Evolutionary conservation across 2,113 vertebrate species (phyloP).

Genomic region (Sceloporus tristichus): DNA sequence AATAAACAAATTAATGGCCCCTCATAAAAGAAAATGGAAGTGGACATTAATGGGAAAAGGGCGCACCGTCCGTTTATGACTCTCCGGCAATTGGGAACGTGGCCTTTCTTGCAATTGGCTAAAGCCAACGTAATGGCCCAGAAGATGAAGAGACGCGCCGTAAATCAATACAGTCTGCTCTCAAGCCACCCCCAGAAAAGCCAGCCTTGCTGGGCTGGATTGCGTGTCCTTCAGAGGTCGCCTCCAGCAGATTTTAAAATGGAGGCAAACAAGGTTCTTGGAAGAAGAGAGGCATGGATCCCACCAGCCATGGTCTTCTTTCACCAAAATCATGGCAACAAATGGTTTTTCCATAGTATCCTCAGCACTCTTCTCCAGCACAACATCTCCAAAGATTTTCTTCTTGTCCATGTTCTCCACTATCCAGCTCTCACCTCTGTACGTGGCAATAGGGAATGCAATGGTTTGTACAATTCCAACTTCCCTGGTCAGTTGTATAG

Average conservation of each 20-base stretch:
- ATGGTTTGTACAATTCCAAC: too few relatives aligned
- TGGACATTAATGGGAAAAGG: constrained; percentile 36
- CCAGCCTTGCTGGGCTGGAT: not conserved
- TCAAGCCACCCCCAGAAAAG: fast-evolving
- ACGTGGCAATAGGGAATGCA: too few relatives aligned
- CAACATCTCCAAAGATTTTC: too few relatives aligned
- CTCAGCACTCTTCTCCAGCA: too few relatives aligned
- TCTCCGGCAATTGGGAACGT: constrained; percentile 36
- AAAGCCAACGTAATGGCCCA: not conserved
- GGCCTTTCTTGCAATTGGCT: constrained; percentile 32
- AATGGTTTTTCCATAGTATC: too few relatives aligned
- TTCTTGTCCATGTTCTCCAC: too few relatives aligned
- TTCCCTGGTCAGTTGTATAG: too few relatives aligned
- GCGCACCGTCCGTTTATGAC: constrained; percentile 23
- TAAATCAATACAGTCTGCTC: not conserved
- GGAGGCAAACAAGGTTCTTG: not conserved
- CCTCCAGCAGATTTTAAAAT: not conserved
- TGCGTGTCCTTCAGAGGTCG: not conserved
- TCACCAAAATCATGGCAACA: too few relatives aligned
- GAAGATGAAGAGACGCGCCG: constrained; percentile 32
- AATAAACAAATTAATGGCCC: fast-evolving
- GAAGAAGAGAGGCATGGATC: fast-evolving
- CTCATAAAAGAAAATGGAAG: constrained; percentile 7
- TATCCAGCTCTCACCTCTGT: too few relatives aligned
- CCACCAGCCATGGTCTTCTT: too few relatives aligned